Evolutionary conservation across 2,797 vertebrate genomes (phyloP).

Genomic region (Galago senegalensis): DNA sequence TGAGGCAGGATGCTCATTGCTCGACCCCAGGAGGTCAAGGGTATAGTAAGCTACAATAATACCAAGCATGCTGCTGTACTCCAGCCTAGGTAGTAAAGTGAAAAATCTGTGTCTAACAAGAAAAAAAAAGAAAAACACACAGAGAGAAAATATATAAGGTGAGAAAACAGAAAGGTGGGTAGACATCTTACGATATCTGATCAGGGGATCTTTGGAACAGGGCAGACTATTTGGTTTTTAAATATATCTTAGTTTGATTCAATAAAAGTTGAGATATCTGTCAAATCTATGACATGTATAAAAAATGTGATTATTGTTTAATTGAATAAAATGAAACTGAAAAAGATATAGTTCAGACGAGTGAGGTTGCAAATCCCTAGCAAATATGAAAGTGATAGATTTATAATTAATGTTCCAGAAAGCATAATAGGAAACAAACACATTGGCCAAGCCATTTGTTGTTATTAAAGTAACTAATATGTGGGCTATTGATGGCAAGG

Average conservation of each 20-base stretch:
- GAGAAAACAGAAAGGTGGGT: not conserved
- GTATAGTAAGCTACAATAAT: not conserved
- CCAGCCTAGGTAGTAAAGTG: not conserved
- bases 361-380: not conserved
- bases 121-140: too few relatives aligned
- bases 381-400: not conserved
- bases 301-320: not conserved
- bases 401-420: not conserved
- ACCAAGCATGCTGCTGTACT: not conserved
- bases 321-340: slow-evolving; percentile 20
- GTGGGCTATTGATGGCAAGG: not conserved
- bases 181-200: not conserved
- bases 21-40: not conserved
- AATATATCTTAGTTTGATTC: not conserved
- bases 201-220: not conserved
- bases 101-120: not conserved
- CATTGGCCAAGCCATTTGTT: not conserved
- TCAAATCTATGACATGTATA: not conserved
- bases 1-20: not conserved
- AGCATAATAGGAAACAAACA: not conserved
- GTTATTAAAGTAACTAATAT: slow-evolving; percentile 37
- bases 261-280: not conserved
- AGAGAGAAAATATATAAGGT: not conserved
- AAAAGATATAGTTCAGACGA: not conserved
- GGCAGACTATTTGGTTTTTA: not conserved